Base-by-base conservation (phyloP, 2,888 invertebrate genomes). In the Zaprionus bogoriensis region DNA sequence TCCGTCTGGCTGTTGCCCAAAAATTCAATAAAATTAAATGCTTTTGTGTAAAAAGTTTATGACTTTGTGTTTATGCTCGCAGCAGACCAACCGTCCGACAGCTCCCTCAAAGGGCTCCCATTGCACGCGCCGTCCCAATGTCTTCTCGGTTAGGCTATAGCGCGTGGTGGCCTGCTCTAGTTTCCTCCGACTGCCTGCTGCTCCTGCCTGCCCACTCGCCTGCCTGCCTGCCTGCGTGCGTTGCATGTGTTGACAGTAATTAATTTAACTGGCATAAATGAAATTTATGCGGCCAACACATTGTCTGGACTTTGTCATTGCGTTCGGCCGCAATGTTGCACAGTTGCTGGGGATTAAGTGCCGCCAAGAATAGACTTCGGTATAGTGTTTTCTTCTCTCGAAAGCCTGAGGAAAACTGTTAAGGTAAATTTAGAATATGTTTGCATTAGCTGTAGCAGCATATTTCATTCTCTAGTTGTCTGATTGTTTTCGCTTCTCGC, bases 1-100 rank as follows among this genome's bases (percentile, higher is more conserved):
- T n/a, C n/a, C 63, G 53, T 52, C 60, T 67, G 58, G 64, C 71
- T 74, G 74, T 54, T 70, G 86, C 84, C 87, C 84, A 84, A 83
- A 82, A 83, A 84, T 86, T 84, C 82, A 82, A 86, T 82, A 82
- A 82, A 82, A 82, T 86, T 82, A 82, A 82, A 82, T 83, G 84
- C 76, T 83, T 80, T 83, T 86, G 81, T 83, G 76, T 84, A 83
- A 83, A 81, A 83, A 83, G 65, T 83, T 83, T 83, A 83, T 86
- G 87, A 83, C 86, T 84, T 78, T 83, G 81, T 83, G 82, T 83
- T 86, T 83, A 83, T 82, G 82, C 87, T 78, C 67, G 76, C 66
- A 14, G 17, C 14, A 6, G 71, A 68, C 85, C 82, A n/a, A n/a
- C 77, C 71, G 71, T 74, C 58, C 63, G n/a, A 46, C 65, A 27